These are phyloP conservation scores for Ctenicera cuprea DNA, from an alignment of 2,888 invertebrate genomes.

Conservation along the genomic window DNA sequence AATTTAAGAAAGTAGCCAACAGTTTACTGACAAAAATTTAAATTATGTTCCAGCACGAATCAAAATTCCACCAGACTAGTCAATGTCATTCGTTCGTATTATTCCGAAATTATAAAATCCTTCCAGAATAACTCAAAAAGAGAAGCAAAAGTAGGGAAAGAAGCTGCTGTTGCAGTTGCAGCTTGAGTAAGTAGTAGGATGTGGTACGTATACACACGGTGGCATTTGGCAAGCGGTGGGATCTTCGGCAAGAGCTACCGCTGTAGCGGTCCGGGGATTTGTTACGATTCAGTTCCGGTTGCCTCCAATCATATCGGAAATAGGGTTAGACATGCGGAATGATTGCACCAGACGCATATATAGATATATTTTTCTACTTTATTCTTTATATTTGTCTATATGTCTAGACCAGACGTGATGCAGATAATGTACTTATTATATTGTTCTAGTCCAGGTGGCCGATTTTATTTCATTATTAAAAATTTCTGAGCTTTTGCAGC, in stretches of 20 bases:
- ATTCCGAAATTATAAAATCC: conserved; percentile 22
- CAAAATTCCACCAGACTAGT: no score
- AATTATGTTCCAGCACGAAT: no score
- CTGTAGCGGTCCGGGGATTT: conserved; percentile 63
- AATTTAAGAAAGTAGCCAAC: no score
- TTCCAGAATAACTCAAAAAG: neutral
- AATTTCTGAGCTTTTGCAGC: no score
- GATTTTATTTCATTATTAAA: no score
- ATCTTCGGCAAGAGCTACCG: conserved; percentile 54
- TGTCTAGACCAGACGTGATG: conserved; percentile 36
- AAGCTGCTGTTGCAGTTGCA: conserved; percentile 38
- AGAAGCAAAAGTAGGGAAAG: conserved; percentile 13
- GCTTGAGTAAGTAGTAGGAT: conserved; percentile 39
- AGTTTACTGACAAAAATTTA: no score
- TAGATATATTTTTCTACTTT: conserved; percentile 42
- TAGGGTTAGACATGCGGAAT: conserved; percentile 71
- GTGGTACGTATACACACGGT: conserved; percentile 41
- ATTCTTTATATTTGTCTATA: conserved; percentile 42
- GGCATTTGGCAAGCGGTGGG: conserved; percentile 57
- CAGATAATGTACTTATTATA: conserved; percentile 10
- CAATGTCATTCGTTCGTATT: neutral
- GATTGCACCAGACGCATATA: conserved; percentile 65
- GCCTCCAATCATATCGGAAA: conserved; percentile 70
- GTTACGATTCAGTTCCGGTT: conserved; percentile 67
- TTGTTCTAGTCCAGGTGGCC: no score